phyloP scores from a whole-genome alignment of 1,140 invertebrate genomes.

The Euwallacea similis region DNA sequence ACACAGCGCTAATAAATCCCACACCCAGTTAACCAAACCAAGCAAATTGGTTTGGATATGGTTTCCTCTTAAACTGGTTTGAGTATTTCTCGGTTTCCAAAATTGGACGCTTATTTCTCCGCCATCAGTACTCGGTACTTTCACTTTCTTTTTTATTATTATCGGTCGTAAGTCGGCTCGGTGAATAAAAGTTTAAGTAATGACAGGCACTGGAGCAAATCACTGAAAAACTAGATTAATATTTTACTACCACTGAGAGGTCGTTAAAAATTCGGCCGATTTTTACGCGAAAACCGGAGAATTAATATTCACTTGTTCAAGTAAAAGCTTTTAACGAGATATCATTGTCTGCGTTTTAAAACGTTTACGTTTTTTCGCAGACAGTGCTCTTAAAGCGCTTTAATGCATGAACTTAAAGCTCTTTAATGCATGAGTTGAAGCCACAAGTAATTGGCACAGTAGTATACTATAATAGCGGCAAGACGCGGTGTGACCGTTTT shows the following conservation, averaged over 20 bases:
- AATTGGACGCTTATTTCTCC: constrained; percentile 19
- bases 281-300: background rate
- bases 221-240: background rate
- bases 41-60: constrained; percentile 20
- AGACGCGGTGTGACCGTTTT: too few relatives aligned
- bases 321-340: too few relatives aligned
- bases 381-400: too few relatives aligned
- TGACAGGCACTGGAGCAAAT: constrained; percentile 16
- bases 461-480: too few relatives aligned
- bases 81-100: constrained; percentile 18
- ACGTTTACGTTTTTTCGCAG: too few relatives aligned
- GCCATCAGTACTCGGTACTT: background rate
- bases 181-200: constrained; percentile 20
- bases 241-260: too few relatives aligned
- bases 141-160: constrained; percentile 30
- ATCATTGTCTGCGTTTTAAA: too few relatives aligned
- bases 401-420: too few relatives aligned
- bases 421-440: too few relatives aligned
- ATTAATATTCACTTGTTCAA: background rate
- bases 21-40: background rate
- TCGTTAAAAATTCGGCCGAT: background rate
- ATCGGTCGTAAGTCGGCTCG: constrained; percentile 2
- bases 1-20: too few relatives aligned
- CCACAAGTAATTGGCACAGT: too few relatives aligned
- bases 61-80: constrained; percentile 31